Evolutionary conservation across 1,140 invertebrate genomes (phyloP), one percentile per base, ranked within the genome.

Genomic region (Heterodera carotae): DNA sequence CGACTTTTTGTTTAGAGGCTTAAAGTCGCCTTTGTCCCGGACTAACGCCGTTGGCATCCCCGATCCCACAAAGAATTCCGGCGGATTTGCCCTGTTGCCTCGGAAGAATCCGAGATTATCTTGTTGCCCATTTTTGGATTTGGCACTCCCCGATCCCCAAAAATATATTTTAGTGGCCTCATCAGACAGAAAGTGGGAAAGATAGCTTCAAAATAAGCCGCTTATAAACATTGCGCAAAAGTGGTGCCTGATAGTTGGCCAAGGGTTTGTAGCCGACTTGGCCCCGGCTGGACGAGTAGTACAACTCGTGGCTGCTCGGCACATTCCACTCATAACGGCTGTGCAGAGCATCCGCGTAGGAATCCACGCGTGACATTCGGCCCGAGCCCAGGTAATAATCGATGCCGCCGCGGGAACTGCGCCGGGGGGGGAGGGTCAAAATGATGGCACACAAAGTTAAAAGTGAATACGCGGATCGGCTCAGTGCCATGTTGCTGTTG

Each of bases 291-390:
- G 85, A 87, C n/a, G 80, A 56, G n/a, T 82, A 72, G 72, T 87
- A 87, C 27, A 79, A 60, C 2, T 84, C 85, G 78, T 88, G 85
- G 31, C 76, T 86, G 29, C 80, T 74, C 18, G 86, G 83, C 43
- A 87, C 81, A 48, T 86, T 75, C 72, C 77, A 87, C 59, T 87
- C 85, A 74, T 87, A 87, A 25, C 68, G 80, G 48, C 74, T 64
- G 60, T 76, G 60, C 43, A 67, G 74, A 6, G 84, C 83, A 62
- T 82, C 79, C 59, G 87, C 85, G 76, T 85, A 87, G 70, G 81
- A 85, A 69, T 88, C 85, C 31, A 87, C 86, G 48, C 85, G 86
- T 18, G 83, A 87, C 39, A 88, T 74, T 48, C 85, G 77, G 31
- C 85, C 85, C 68, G 77, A 75, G 60, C 85, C 85, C 39, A 83